Percentiles rank a stretch among this genome's conserved stretches.
Conservation (phyloP, 2,797 vertebrate genomes). For the Nannoperca obscura region DNA sequence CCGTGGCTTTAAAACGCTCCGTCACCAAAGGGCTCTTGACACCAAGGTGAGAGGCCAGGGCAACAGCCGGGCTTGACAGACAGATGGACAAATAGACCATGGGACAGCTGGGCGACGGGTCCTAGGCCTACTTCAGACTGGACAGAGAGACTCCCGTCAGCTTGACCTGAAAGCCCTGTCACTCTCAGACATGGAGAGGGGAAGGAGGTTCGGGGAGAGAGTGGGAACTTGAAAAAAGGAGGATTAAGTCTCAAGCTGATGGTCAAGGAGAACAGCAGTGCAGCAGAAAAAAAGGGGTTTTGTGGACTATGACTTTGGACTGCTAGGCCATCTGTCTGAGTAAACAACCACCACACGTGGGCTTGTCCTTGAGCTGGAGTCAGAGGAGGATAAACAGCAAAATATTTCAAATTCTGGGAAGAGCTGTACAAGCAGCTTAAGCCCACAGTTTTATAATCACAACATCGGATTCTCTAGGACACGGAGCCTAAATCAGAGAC, state of each 20-base stretch:
- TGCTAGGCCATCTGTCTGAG: slow-evolving; percentile 71
- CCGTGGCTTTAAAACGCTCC: slow-evolving; percentile 41
- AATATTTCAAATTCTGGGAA: slow-evolving; percentile 62
- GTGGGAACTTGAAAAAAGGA: slow-evolving; percentile 19
- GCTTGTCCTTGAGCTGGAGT: slow-evolving; percentile 67
- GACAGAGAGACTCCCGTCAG: slow-evolving; percentile 64
- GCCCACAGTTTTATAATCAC: slow-evolving; percentile 51
- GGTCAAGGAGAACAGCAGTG: slow-evolving; percentile 45
- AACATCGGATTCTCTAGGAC: slow-evolving; percentile 47
- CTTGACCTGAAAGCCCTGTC: slow-evolving; percentile 76
- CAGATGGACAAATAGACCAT: slow-evolving; percentile 60
- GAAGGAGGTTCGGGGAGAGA: slow-evolving; percentile 38
- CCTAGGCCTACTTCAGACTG: slow-evolving; percentile 65
- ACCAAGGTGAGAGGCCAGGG: slow-evolving; percentile 61
- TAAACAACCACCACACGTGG: slow-evolving; percentile 70
- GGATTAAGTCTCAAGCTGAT: slow-evolving; percentile 53
- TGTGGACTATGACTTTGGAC: slow-evolving; percentile 58
- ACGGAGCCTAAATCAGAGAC: slow-evolving; percentile 56
- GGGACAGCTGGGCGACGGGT: slow-evolving; percentile 70
- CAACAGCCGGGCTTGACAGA: slow-evolving; percentile 74
- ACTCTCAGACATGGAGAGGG: slow-evolving; percentile 59
- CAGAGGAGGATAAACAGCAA: slow-evolving; percentile 64
- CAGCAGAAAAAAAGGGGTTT: slow-evolving; percentile 25
- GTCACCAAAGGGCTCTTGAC: slow-evolving; percentile 58
- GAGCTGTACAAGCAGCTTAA: slow-evolving; percentile 59